Conservation (phyloP, 1,140 invertebrate species). For the Drosophila fuyamai region DNA sequence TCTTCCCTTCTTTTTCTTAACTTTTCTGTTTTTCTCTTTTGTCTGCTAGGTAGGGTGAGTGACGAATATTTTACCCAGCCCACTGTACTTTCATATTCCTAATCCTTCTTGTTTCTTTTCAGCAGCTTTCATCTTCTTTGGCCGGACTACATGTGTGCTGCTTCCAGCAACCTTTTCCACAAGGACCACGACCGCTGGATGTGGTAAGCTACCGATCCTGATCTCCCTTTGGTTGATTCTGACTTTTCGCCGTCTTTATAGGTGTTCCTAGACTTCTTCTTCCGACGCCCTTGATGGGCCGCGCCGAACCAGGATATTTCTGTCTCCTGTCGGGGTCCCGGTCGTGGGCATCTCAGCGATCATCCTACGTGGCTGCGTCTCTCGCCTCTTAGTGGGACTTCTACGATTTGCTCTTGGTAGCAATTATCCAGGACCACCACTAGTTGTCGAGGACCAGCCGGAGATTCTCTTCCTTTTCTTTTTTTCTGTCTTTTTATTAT, state of each 20-base stretch:
- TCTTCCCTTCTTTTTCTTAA: background rate
- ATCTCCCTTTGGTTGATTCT: background rate
- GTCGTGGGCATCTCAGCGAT: too few relatives aligned
- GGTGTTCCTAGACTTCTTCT: background rate
- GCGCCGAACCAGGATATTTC: too few relatives aligned
- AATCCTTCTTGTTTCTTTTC: background rate
- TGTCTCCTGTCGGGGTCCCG: too few relatives aligned
- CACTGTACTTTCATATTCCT: background rate
- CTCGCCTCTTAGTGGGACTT: too few relatives aligned
- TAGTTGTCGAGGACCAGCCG: too few relatives aligned
- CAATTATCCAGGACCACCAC: too few relatives aligned
- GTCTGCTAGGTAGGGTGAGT: constrained; percentile 1
- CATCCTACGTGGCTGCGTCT: too few relatives aligned
- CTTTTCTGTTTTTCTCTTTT: background rate
- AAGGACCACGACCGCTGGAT: too few relatives aligned
- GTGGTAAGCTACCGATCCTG: background rate
- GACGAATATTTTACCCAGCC: constrained; percentile 2
- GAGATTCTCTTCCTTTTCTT: too few relatives aligned
- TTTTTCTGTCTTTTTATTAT: too few relatives aligned
- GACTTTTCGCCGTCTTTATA: background rate
- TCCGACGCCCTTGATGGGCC: background rate
- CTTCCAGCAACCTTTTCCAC: too few relatives aligned
- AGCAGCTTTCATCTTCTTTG: background rate
- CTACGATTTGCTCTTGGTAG: too few relatives aligned
- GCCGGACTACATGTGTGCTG: background rate